Evolutionary conservation across 2,797 vertebrate species (phyloP).

Genomic region (Cirrhinus mrigala): DNA sequence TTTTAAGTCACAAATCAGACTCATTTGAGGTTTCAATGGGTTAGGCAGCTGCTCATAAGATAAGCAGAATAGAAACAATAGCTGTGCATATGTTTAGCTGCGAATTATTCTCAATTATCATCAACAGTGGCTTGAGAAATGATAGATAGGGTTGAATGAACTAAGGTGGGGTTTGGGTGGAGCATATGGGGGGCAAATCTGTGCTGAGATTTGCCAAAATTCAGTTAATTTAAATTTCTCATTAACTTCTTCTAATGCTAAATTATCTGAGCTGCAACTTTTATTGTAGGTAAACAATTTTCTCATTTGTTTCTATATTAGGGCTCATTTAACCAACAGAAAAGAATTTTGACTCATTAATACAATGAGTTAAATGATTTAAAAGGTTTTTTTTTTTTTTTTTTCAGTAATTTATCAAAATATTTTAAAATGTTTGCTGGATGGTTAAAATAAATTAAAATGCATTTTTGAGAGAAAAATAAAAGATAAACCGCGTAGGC

Average conservation of each 20-base stretch:
- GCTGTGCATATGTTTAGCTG: neutral
- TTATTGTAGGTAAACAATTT: neutral
- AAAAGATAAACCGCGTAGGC: no score
- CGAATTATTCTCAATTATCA: constrained; percentile 20
- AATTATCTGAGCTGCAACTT: neutral
- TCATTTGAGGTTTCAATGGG: constrained; percentile 10
- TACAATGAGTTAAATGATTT: no score
- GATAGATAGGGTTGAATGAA: constrained; percentile 64
- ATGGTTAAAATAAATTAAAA: no score
- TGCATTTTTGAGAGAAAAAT: no score
- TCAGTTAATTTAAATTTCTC: neutral
- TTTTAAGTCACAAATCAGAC: neutral
- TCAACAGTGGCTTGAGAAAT: constrained; percentile 54
- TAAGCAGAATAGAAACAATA: constrained; percentile 3
- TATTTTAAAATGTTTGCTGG: no score
- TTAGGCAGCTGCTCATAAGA: neutral
- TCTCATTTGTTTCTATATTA: neutral
- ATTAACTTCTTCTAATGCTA: neutral
- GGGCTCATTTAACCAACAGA: no score
- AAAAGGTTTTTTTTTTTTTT: no score
- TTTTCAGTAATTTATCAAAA: no score
- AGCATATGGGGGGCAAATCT: neutral
- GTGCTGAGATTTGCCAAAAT: neutral
- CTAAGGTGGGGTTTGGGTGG: constrained; percentile 42
- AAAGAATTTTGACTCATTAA: no score